Percentiles rank a stretch among this genome's conserved stretches.
Conservation (phyloP, 1,140 invertebrate genomes). For the Melanaphis sacchari region DNA sequence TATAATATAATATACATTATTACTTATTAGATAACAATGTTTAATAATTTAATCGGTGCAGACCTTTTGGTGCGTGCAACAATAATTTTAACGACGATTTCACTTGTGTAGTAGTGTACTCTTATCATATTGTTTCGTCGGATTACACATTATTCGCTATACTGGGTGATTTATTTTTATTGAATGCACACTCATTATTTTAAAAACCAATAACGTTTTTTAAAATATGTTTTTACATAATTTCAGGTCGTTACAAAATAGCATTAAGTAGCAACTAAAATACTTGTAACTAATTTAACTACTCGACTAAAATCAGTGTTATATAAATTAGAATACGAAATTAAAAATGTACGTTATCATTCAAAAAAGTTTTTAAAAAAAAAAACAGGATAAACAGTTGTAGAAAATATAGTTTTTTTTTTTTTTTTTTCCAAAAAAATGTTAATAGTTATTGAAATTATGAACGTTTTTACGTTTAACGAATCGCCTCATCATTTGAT, state of each 20-base stretch:
- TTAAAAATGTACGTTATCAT: no score
- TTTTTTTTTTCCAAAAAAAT: background rate
- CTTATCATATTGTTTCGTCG: background rate
- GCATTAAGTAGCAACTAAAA: background rate
- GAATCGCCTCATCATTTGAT: background rate
- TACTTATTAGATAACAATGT: background rate
- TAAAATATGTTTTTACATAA: background rate
- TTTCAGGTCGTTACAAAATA: background rate
- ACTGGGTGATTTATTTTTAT: background rate
- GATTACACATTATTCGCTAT: background rate
- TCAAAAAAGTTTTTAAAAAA: no score
- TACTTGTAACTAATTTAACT: no score
- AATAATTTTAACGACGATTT: background rate
- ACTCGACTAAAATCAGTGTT: background rate
- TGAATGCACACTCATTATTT: background rate
- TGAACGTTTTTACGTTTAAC: background rate
- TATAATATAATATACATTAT: background rate
- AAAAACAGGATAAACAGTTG: no score
- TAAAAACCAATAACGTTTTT: background rate
- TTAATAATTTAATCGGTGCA: background rate
- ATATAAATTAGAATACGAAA: background rate
- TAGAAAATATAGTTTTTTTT: no score
- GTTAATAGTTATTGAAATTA: background rate
- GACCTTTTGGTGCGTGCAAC: background rate
- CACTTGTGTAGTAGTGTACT: background rate